Evolutionary conservation across 2,888 invertebrate species (phyloP).

Genomic region (Physocephala rufipes): DNA sequence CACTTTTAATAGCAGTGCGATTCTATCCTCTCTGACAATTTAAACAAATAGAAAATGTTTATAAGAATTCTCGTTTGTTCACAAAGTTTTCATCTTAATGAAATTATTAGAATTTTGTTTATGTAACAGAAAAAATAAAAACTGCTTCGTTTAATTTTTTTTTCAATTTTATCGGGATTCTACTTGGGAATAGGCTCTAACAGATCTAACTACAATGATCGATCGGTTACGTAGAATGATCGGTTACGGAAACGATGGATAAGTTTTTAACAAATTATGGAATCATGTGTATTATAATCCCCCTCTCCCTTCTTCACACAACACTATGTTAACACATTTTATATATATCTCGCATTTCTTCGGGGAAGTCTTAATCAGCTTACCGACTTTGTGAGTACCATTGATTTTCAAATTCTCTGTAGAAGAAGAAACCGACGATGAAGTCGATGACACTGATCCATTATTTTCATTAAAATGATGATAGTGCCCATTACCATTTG

Average conservation of each 20-base stretch:
- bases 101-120: slow-evolving; percentile 28
- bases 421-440: slow-evolving; percentile 63
- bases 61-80: slow-evolving; percentile 12
- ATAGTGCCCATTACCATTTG: slow-evolving; percentile 55
- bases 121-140: slow-evolving; percentile 20
- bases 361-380: too few species aligned
- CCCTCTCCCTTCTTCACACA: too few species aligned
- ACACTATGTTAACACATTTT: too few species aligned
- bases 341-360: too few species aligned
- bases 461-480: slow-evolving; percentile 57
- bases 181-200: too few species aligned
- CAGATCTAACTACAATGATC: too few species aligned
- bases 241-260: too few species aligned
- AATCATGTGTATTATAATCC: too few species aligned
- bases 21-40: not conserved
- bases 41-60: slow-evolving; percentile 6
- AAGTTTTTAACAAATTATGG: too few species aligned
- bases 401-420: slow-evolving; percentile 62
- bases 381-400: slow-evolving; percentile 61
- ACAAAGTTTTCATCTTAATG: slow-evolving; percentile 22
- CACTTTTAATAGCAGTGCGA: not conserved
- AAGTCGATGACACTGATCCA: slow-evolving; percentile 61
- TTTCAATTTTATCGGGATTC: slow-evolving; percentile 35
- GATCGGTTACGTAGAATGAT: too few species aligned
- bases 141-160: slow-evolving; percentile 30